A percentile compares a stretch with the other conserved stretches of the same genome.
Conservation (phyloP, 2,888 invertebrate species). For the Noctuana brunneofusca region DNA sequence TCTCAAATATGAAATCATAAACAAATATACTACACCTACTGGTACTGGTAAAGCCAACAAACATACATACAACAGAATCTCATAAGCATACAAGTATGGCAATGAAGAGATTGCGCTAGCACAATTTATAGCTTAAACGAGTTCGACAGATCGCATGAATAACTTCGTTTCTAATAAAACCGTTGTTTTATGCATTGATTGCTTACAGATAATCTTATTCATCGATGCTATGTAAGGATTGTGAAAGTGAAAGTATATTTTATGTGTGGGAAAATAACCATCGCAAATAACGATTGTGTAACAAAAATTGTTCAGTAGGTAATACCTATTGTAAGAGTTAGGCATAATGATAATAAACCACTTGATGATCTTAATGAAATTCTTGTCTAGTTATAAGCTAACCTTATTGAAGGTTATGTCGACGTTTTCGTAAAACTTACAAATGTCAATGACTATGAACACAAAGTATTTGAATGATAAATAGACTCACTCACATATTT, state of each 20-base stretch:
- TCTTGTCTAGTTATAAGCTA: too few species aligned
- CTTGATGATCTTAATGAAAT: not conserved
- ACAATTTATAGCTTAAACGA: constrained; percentile 16
- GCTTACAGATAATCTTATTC: constrained; percentile 21
- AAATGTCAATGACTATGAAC: not conserved
- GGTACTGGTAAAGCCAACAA: not conserved
- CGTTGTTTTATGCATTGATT: constrained; percentile 23
- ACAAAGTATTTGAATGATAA: not conserved
- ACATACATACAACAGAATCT: constrained; percentile 2
- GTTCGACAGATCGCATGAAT: constrained; percentile 18
- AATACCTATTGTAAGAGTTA: not conserved
- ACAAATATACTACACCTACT: not conserved
- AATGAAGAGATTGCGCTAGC: constrained; percentile 6
- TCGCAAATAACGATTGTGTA: not conserved
- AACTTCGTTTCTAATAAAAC: constrained; percentile 18
- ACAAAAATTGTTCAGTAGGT: not conserved
- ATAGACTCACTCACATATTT: not conserved
- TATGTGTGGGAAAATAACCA: constrained; percentile 16
- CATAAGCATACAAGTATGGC: constrained; percentile 10
- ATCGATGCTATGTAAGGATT: constrained; percentile 15
- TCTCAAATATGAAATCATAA: not conserved
- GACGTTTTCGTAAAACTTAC: too few species aligned
- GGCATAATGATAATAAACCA: not conserved
- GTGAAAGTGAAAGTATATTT: constrained; percentile 17
- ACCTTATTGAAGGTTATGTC: too few species aligned